These are phyloP conservation scores for Lobophora halterata DNA, from an alignment of 2,888 invertebrate species.

Conservation along the genomic window DNA sequence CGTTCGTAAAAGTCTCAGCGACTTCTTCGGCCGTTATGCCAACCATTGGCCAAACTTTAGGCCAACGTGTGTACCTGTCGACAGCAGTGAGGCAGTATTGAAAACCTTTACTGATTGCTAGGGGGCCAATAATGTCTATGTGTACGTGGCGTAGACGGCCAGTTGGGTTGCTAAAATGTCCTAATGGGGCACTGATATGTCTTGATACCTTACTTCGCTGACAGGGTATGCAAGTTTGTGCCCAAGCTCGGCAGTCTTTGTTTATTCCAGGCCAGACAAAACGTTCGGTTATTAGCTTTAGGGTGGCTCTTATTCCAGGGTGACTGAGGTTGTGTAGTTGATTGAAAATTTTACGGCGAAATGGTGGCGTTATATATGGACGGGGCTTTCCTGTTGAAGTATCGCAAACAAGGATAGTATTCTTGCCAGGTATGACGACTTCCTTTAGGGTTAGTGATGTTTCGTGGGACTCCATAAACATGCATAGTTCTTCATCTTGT, in stretches of 20 bases:
- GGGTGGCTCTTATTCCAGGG: conserved; percentile 26
- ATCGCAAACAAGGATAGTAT: conserved; percentile 21
- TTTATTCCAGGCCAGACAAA: conserved; percentile 44
- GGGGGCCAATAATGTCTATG: conserved; percentile 48
- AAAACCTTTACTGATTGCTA: conserved; percentile 16
- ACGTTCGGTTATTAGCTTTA: conserved; percentile 32
- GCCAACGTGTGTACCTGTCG: conserved; percentile 35
- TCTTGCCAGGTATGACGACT: conserved; percentile 12
- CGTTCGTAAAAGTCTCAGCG: conserved; percentile 19
- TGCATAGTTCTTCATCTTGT: conserved; percentile 23
- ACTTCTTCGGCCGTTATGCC: conserved; percentile 27
- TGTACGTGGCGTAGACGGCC: conserved; percentile 36
- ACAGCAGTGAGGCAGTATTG: conserved; percentile 35
- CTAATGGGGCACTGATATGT: conserved; percentile 30
- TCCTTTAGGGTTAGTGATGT: conserved; percentile 22
- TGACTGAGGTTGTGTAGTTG: conserved; percentile 30
- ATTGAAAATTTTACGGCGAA: conserved; percentile 27
- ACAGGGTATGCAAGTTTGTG: conserved; percentile 29
- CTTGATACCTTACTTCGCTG: conserved; percentile 42
- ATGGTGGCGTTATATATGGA: conserved; percentile 23
- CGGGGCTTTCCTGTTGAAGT: conserved; percentile 18
- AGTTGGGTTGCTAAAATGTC: conserved; percentile 2
- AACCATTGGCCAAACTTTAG: conserved; percentile 28
- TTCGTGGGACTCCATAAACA: conserved; percentile 5
- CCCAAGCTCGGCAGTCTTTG: conserved; percentile 40